Evolutionary conservation across 2,113 vertebrate species (phyloP), one percentile per base, ranked within the genome.

Genomic region (Callochromis pleurospilus): DNA sequence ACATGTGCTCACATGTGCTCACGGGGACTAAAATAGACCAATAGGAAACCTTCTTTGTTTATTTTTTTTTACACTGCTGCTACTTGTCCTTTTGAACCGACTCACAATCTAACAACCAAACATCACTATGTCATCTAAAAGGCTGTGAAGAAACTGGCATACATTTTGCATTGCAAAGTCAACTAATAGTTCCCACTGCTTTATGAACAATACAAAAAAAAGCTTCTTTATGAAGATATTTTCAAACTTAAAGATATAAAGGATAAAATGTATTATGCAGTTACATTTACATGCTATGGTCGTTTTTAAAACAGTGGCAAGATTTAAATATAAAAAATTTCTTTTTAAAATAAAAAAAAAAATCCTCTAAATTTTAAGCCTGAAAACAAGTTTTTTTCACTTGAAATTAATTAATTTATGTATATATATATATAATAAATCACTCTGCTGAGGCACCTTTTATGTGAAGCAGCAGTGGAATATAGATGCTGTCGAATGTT

Each of bases 1-100:
- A 95, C 92, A 95, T 86, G 94, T 96, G 96, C 95, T 96, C 94
- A 95, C 92, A 95, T 86, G 95, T 89, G 90, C 93, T 94, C 95
- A 87, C 75, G 47, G 82, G 55, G 89, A 90, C 91, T 49, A 86
- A 95, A 95, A 94, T 93, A 93, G 93, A 92, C 68, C 79, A 33
- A 91, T 38, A 70, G 58, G 86, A 85, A 83, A 89, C 45, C 79
- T 83, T 68, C 77, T 87, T 77, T 38, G 9, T 51, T 83, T 33
- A 24, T 79, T 60, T 91, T 87, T 87, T 87, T 87, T 79, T 70
- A 80, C 80, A 86, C 70, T 38, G 26, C 86, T 85, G 83, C 83
- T 81, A 38, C 90, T 89, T 55, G 38, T 80, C 79, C 81, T 77
- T 85, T 82, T 75, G 49, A 86, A 84, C 68, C 58, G 62, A 47